Evolutionary conservation across 1,140 invertebrate genomes (phyloP), one percentile per base, ranked within the genome.

Genomic region (Hylaeus anthracinus): DNA sequence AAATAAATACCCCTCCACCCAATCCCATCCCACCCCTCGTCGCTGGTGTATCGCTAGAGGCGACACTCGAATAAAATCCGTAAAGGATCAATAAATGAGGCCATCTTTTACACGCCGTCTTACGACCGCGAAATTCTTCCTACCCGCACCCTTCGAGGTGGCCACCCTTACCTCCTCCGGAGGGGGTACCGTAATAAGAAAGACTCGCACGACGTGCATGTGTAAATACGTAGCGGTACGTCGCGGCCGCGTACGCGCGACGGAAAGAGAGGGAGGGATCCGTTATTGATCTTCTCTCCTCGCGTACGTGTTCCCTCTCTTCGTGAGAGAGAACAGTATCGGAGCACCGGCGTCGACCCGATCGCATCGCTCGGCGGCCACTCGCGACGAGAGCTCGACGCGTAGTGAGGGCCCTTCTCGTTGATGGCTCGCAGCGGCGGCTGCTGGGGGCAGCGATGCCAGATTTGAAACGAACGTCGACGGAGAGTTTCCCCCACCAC

Each of bases 201-300:
- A 43, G 61, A 39, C 56, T 76, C 63, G 39, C 55, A 55, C n/a
- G 51, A 65, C 56, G 41, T 73, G 67, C 61, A 53, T 81, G 67
- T 85, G 63, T 84, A 85, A 85, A 85, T 81, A 58, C 71, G 69
- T 70, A 60, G 75, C 82, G 82, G 67, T 79, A 72, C 53, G 65
- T 71, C 48, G 81, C 76, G 60, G 39, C 48, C 58, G 67, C 72
- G 78, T 75, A 77, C 69, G 74, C 60, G 72, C 60, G 45, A 73
- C 60, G 67, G 53, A 55, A 56, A 65, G 77, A 65, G 77, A 83
- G 84, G 84, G 72, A 79, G 85, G 72, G 84, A 86, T 86, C 72
- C 73, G 85, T 86, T 86, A 86, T 86, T 86, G 85, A 86, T 86
- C 85, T 73, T 79, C 74, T 77, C 69, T 72, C 75, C 60, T 82